These are phyloP conservation scores for Peromyscus attwateri DNA, from an alignment of 2,797 vertebrate species.

Conservation along the genomic window DNA sequence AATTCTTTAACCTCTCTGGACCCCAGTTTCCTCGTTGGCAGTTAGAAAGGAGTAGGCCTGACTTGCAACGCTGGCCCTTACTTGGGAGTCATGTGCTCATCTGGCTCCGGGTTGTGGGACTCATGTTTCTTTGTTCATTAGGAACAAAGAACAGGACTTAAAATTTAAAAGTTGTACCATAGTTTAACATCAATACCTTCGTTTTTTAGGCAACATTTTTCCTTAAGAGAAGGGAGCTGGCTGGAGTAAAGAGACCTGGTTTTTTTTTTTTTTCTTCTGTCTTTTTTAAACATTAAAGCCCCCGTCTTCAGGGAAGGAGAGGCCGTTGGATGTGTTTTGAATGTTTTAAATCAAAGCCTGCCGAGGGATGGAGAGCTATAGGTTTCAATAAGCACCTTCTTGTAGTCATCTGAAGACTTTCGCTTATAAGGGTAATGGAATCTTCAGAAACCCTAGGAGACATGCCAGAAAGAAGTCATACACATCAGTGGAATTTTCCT, in stretches of 20 bases:
- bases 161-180: constrained; percentile 67
- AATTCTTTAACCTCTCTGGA: constrained; percentile 71
- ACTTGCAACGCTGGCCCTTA: background rate
- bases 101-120: constrained; percentile 58
- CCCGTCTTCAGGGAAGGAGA: constrained; percentile 81
- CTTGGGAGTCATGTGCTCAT: constrained; percentile 26
- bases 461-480: constrained; percentile 65
- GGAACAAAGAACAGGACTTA: constrained; percentile 69
- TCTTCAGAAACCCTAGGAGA: constrained; percentile 83
- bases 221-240: constrained; percentile 78
- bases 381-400: constrained; percentile 85
- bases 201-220: constrained; percentile 74
- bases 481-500: constrained; percentile 77
- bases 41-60: constrained; percentile 45
- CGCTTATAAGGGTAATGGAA: constrained; percentile 80
- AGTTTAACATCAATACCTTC: constrained; percentile 58
- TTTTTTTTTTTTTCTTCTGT: background rate
- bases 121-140: constrained; percentile 74
- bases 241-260: constrained; percentile 56
- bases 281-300: constrained; percentile 78
- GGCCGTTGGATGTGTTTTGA: constrained; percentile 75
- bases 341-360: constrained; percentile 81
- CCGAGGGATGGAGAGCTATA: constrained; percentile 73
- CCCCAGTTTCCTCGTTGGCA: constrained; percentile 77
- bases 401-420: constrained; percentile 82